These are phyloP conservation scores for Oophaga sylvatica DNA, from an alignment of 2,797 vertebrate species.

Conservation along the genomic window DNA sequence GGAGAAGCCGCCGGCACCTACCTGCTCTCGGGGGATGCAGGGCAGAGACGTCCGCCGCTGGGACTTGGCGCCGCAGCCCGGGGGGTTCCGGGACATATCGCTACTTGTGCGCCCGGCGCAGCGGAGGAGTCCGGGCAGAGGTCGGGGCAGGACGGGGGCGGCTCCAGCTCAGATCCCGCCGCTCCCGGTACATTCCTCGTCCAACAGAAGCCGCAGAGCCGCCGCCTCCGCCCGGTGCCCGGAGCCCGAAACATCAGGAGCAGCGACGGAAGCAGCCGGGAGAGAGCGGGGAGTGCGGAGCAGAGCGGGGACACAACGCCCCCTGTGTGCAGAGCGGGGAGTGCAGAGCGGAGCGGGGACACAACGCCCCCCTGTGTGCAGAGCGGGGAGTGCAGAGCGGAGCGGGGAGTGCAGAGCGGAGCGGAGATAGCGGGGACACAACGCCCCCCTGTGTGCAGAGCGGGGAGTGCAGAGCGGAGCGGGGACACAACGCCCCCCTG, in stretches of 20 bases:
- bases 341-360: no score
- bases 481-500: no score
- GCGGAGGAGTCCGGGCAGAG: neutral
- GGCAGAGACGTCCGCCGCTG: neutral
- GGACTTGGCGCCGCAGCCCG: neutral
- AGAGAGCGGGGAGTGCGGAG: no score
- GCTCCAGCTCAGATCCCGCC: constrained; percentile 42
- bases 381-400: no score
- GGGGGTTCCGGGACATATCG: neutral
- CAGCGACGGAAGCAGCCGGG: neutral
- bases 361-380: no score
- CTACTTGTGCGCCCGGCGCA: neutral
- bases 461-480: no score
- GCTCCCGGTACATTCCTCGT: constrained; percentile 16
- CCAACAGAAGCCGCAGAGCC: neutral
- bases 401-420: no score
- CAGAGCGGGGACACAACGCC: no score
- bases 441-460: no score
- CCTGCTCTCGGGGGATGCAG: neutral
- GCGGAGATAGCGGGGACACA: no score
- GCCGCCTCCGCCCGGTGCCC: neutral
- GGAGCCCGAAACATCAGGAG: neutral
- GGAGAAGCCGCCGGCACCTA: neutral
- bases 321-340: no score
- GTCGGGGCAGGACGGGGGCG: constrained; percentile 1